Conservation (phyloP, 1,140 invertebrate genomes). For the Metopolophium dirhodum region DNA sequence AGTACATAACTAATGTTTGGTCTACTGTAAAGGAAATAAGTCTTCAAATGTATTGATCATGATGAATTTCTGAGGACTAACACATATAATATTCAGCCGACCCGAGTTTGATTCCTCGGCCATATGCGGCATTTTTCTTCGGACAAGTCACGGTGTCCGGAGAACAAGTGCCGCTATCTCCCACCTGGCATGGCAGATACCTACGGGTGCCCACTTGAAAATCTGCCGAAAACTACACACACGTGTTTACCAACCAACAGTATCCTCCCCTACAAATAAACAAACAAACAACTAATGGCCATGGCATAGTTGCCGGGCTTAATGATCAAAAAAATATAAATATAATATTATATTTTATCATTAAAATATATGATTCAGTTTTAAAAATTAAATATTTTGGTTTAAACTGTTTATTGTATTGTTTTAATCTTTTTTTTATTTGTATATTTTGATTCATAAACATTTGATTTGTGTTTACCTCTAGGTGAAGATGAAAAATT, state of each 20-base stretch:
- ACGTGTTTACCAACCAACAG: no score
- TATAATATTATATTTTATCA: neutral
- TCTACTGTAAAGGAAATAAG: neutral
- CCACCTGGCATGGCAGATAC: no score
- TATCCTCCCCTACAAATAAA: no score
- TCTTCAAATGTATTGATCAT: neutral
- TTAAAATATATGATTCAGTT: neutral
- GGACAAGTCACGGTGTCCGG: no score
- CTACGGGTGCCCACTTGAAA: no score
- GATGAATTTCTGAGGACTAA: neutral
- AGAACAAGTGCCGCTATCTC: no score
- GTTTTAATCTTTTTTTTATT: neutral
- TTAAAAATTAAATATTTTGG: neutral
- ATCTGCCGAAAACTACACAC: no score
- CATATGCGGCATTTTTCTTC: no score
- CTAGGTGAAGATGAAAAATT: constrained; percentile 42
- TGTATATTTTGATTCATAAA: neutral
- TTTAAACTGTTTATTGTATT: neutral
- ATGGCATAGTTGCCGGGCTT: no score
- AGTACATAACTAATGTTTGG: neutral
- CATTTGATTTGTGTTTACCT: neutral
- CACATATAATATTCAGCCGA: neutral
- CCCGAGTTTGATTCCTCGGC: no score
- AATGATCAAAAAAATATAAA: no score
- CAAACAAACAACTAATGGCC: no score